Conservation (phyloP, 2,113 vertebrate species). For the Cairina moschata region DNA sequence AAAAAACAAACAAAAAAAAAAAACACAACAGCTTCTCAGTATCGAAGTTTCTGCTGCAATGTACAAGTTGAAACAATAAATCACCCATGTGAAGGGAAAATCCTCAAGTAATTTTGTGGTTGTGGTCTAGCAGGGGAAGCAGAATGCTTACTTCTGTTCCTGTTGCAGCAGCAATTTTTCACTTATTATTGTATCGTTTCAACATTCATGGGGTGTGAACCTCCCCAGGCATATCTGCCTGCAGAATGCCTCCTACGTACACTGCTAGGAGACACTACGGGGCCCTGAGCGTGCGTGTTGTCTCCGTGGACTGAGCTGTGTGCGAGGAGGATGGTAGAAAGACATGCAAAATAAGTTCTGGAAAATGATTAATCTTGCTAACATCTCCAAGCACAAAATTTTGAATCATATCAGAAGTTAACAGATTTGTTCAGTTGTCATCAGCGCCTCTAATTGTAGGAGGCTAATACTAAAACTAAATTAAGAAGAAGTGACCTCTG, state of each 20-base stretch:
- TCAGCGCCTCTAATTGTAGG: neutral
- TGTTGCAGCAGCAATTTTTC: neutral
- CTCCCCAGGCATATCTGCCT: neutral
- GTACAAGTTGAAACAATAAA: neutral
- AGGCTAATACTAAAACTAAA: neutral
- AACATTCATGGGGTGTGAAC: neutral
- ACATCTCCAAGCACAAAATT: neutral
- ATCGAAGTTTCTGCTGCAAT: neutral
- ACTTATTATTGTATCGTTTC: neutral
- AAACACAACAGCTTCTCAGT: neutral
- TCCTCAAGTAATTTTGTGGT: neutral
- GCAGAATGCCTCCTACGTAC: neutral
- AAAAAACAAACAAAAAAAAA: neutral
- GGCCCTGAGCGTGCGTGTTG: accelerated
- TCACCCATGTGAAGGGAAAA: neutral
- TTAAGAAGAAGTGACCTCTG: neutral
- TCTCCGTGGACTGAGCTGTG: neutral
- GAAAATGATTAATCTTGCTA: neutral
- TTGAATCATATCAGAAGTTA: neutral
- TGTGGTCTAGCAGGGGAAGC: neutral
- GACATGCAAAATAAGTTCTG: neutral
- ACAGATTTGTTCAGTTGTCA: neutral
- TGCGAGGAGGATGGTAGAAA: neutral
- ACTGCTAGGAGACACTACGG: accelerated
- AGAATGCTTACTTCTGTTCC: neutral